These are phyloP conservation scores for Drosophila eohydei DNA, from an alignment of 2,888 invertebrate genomes.

Conservation along the genomic window DNA sequence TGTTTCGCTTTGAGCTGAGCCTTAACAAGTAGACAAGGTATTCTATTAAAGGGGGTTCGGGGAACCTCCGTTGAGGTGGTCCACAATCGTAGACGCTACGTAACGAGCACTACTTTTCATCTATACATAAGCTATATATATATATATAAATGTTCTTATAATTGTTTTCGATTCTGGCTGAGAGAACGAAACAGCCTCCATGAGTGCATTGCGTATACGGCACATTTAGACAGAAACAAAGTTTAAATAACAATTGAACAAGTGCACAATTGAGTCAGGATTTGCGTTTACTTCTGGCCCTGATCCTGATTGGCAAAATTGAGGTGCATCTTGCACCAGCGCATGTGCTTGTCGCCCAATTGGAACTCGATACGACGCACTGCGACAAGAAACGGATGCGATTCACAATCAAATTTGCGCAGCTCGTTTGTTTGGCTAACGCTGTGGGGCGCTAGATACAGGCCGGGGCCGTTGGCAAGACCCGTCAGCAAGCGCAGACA, in stretches of 20 bases:
- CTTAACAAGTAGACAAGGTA: conserved; percentile 23
- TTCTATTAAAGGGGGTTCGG: neutral
- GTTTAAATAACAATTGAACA: neutral
- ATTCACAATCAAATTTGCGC: conserved; percentile 77
- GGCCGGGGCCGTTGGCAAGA: conserved; percentile 59
- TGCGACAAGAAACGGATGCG: conserved; percentile 81
- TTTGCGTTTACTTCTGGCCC: conserved; percentile 14
- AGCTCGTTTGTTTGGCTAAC: conserved; percentile 67
- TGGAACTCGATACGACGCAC: conserved; percentile 81
- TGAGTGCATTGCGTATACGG: conserved; percentile 43
- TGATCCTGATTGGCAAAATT: conserved; percentile 72
- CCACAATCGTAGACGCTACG: conserved; percentile 30
- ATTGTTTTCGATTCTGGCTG: conserved; percentile 40
- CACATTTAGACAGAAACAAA: conserved; percentile 28
- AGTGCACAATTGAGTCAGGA: neutral
- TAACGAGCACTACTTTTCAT: conserved; percentile 27
- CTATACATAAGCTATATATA: conserved; percentile 5
- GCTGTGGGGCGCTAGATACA: conserved; percentile 60
- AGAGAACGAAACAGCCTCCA: conserved; percentile 55
- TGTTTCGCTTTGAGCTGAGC: conserved; percentile 35
- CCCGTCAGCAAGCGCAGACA: conserved; percentile 78
- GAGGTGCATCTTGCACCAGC: conserved; percentile 83
- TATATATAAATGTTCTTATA: conserved; percentile 2
- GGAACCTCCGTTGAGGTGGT: conserved; percentile 13
- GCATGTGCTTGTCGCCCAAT: conserved; percentile 81